A percentile compares a stretch with the other conserved stretches of the same genome.
phyloP scores from a whole-genome alignment of 1,140 invertebrate species.

The Chrysomallon squamiferum region DNA sequence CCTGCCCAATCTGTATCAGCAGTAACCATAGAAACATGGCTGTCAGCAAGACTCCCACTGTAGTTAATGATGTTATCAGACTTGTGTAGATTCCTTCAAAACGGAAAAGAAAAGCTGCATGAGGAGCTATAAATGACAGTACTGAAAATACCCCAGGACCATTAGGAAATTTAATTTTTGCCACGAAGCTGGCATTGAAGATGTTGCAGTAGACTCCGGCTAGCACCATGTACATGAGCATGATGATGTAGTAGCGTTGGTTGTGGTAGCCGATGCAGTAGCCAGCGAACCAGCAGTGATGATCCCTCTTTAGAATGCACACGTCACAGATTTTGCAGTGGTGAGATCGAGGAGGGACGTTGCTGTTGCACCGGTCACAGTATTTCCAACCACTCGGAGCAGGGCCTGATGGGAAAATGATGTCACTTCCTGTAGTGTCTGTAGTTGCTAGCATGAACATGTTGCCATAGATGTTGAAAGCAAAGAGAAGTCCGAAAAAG shows the following conservation, averaged over 20 bases:
- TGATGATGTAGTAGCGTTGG: conserved; percentile 85
- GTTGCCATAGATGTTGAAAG: conserved; percentile 38
- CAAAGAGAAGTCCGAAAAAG: conserved; percentile 13
- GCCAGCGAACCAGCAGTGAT: conserved; percentile 92
- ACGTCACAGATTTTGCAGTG: conserved; percentile 83
- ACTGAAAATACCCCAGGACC: conserved; percentile 24
- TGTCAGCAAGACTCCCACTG: conserved; percentile 33
- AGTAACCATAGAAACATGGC: conserved; percentile 41
- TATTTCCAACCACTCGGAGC: conserved; percentile 26
- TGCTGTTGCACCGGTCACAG: conserved; percentile 32
- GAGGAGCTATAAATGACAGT: conserved; percentile 41
- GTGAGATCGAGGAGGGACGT: conserved; percentile 70
- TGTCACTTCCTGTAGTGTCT: conserved; percentile 16
- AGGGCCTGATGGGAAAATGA: conserved; percentile 11
- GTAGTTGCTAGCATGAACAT: conserved; percentile 31
- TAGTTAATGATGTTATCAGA: conserved; percentile 31
- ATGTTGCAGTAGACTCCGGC: conserved; percentile 47
- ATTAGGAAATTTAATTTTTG: conserved; percentile 27
- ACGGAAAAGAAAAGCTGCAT: conserved; percentile 36
- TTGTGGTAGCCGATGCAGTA: conserved; percentile 91
- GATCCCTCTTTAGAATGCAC: conserved; percentile 91
- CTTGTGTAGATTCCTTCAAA: conserved; percentile 36
- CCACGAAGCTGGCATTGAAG: conserved; percentile 41
- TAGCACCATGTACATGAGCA: conserved; percentile 75
- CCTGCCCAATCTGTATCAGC: conserved; percentile 31